Percentiles rank a stretch among this genome's conserved stretches.
Conservation (phyloP, 2,888 invertebrate genomes). For the Bombylius discolor region DNA sequence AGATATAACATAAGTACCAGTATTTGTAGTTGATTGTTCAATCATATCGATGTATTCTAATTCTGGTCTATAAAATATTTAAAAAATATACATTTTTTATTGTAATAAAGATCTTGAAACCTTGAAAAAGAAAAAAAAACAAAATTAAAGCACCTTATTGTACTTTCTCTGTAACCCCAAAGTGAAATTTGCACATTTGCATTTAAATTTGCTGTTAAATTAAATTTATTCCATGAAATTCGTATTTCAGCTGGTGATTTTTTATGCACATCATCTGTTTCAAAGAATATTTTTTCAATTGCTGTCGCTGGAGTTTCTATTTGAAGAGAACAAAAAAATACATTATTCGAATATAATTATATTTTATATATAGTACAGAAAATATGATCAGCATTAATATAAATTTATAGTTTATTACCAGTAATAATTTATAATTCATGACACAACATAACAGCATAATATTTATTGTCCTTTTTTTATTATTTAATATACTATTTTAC, state of each 20-base stretch:
- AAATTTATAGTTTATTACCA: no score
- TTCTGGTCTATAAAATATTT: conserved; percentile 45
- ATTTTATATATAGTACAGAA: no score
- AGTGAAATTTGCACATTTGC: conserved; percentile 68
- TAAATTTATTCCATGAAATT: conserved; percentile 72
- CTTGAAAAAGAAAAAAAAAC: neutral
- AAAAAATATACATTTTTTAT: neutral
- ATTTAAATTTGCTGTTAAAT: conserved; percentile 68
- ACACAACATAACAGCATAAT: no score
- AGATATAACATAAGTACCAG: conserved; percentile 57
- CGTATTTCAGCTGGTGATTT: conserved; percentile 59
- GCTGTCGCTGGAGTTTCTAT: conserved; percentile 81
- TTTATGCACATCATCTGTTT: conserved; percentile 57
- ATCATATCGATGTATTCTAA: conserved; percentile 67
- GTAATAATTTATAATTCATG: no score
- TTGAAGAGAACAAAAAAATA: no score
- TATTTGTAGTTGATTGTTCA: conserved; percentile 50
- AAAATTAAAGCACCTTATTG: conserved; percentile 40
- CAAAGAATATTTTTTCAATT: conserved; percentile 72
- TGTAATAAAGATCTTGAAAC: neutral
- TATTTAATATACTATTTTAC: neutral
- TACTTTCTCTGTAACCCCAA: conserved; percentile 81
- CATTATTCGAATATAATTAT: no score
- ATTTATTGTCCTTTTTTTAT: neutral
- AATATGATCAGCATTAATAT: no score